Evolutionary conservation across 1,140 invertebrate genomes (phyloP).

Genomic region (Conopomorpha cramerella): DNA sequence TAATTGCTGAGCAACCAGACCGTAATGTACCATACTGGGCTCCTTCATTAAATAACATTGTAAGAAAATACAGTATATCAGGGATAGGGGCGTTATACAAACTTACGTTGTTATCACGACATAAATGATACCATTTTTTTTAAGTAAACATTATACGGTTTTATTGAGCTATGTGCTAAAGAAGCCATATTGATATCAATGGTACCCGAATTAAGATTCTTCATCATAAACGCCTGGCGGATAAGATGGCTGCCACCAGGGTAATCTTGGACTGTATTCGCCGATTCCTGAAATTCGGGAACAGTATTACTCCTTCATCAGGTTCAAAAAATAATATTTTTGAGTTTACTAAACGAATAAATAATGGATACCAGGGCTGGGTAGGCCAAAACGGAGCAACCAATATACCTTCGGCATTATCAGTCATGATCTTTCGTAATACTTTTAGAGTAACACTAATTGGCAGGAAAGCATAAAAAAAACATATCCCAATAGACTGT

Average conservation of each 20-base stretch:
- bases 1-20: slow-evolving; percentile 1
- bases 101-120: background rate
- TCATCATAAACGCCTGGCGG: slow-evolving; percentile 7
- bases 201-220: slow-evolving; percentile 7
- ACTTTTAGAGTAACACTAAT: slow-evolving; percentile 7
- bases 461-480: slow-evolving; percentile 7
- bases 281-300: slow-evolving; percentile 12
- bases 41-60: slow-evolving; percentile 1
- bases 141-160: slow-evolving; percentile 17
- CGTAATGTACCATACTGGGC: slow-evolving; percentile 1
- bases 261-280: slow-evolving; percentile 9
- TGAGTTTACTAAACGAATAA: background rate
- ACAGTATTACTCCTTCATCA: slow-evolving; percentile 1
- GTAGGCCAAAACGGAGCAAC: slow-evolving; percentile 9
- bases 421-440: slow-evolving; percentile 2
- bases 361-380: slow-evolving; percentile 11
- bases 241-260: slow-evolving; percentile 18
- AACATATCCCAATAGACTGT: background rate
- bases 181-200: slow-evolving; percentile 12
- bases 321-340: background rate
- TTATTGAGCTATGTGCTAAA: slow-evolving; percentile 13
- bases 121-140: slow-evolving; percentile 2
- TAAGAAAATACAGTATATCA: slow-evolving; percentile 1
- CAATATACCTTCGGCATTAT: slow-evolving; percentile 6
- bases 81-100: slow-evolving; percentile 2